These are phyloP conservation scores for Campylomormyrus tamandua DNA, from an alignment of 2,113 vertebrate genomes.

Conservation along the genomic window DNA sequence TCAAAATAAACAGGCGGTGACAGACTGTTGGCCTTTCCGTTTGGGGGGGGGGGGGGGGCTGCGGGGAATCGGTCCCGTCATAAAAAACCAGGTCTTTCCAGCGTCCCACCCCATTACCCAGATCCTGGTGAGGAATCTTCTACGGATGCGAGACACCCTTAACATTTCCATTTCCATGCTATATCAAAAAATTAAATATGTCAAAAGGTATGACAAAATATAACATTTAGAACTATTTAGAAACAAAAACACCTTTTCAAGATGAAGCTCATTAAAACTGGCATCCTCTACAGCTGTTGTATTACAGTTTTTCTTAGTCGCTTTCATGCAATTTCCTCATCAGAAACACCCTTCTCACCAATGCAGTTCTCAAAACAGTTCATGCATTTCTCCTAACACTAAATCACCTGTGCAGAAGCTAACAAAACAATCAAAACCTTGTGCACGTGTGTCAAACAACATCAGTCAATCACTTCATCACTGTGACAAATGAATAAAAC, in stretches of 20 bases:
- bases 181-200: neutral
- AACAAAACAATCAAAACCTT: too few species aligned
- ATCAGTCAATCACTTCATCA: too few species aligned
- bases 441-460: too few species aligned
- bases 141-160: neutral
- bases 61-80: neutral
- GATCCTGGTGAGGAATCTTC: neutral
- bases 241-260: neutral
- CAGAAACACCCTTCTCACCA: too few species aligned
- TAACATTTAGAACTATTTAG: neutral
- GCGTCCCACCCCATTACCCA: neutral
- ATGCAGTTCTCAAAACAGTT: too few species aligned
- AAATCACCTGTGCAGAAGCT: too few species aligned
- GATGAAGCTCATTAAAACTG: neutral
- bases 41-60: neutral
- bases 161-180: neutral
- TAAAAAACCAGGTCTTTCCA: neutral
- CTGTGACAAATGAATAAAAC: too few species aligned
- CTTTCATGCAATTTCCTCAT: too few species aligned
- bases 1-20: constrained; percentile 37
- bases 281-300: neutral
- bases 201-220: neutral
- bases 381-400: too few species aligned
- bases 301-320: neutral
- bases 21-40: neutral